These are phyloP conservation scores for Cheilosia vernalis DNA, from an alignment of 2,888 invertebrate species.

Conservation along the genomic window DNA sequence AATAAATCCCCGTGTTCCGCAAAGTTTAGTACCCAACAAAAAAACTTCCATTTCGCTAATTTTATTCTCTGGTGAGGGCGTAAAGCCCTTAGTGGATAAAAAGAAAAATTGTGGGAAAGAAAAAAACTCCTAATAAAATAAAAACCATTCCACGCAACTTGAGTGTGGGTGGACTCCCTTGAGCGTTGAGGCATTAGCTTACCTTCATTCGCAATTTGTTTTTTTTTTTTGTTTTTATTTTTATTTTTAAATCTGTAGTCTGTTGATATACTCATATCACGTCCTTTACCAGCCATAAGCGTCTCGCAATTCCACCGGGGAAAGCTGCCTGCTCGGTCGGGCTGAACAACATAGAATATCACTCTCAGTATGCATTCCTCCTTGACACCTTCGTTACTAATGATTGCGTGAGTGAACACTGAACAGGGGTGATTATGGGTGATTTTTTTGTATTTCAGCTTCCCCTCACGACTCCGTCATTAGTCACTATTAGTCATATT, in stretches of 20 bases:
- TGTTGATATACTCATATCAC: constrained; percentile 28
- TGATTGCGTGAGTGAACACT: constrained; percentile 5
- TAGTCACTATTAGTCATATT: constrained; percentile 25
- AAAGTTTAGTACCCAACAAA: constrained; percentile 60
- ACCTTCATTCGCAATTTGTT: background rate
- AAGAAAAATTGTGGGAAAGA: background rate
- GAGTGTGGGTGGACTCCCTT: background rate
- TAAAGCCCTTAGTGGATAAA: background rate
- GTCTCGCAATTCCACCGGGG: constrained; percentile 2
- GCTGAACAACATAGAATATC: constrained; percentile 28
- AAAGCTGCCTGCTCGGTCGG: background rate
- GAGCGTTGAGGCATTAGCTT: constrained; percentile 8
- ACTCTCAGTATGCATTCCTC: constrained; percentile 34
- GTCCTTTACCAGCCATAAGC: constrained; percentile 13
- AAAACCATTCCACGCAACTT: constrained; percentile 20
- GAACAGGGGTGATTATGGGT: background rate
- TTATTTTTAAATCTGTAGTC: constrained; percentile 14
- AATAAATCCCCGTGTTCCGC: constrained; percentile 63
- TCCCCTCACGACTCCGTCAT: constrained; percentile 26
- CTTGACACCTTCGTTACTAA: constrained; percentile 5
- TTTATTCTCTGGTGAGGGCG: constrained; percentile 24
- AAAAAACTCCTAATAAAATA: constrained; percentile 22
- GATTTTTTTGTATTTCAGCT: background rate
- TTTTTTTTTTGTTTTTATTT: background rate
- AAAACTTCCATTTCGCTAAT: constrained; percentile 58